These are phyloP conservation scores for Eupristina koningsbergeri DNA, from an alignment of 1,140 invertebrate species.

Conservation along the genomic window DNA sequence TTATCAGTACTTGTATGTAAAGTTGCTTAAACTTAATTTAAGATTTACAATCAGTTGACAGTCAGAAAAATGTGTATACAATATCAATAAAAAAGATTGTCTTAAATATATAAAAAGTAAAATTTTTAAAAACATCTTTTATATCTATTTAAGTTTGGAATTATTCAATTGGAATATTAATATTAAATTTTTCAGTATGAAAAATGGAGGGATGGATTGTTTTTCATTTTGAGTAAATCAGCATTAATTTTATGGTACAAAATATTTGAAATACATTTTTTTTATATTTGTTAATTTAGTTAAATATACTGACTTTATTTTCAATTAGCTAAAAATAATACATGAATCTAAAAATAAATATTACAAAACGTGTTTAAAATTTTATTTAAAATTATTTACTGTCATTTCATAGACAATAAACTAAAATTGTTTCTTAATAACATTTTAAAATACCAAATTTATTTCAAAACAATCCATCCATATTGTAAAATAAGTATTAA, in stretches of 20 bases:
- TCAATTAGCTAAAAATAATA: neutral
- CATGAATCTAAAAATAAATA: neutral
- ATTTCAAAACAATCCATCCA: constrained; percentile 25
- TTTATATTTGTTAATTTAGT: neutral
- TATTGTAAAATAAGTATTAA: constrained; percentile 27
- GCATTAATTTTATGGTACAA: neutral
- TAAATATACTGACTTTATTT: neutral
- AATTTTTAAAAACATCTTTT: constrained; percentile 41
- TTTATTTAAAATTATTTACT: too few relatives aligned
- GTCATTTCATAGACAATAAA: neutral
- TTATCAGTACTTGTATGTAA: constrained; percentile 7
- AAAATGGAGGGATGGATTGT: constrained; percentile 30
- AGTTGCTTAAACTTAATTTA: constrained; percentile 34
- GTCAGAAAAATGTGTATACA: constrained; percentile 36
- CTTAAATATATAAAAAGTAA: constrained; percentile 44
- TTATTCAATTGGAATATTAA: constrained; percentile 37
- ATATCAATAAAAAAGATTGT: constrained; percentile 43
- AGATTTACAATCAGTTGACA: constrained; percentile 19
- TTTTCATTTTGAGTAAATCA: neutral
- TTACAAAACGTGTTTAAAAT: neutral
- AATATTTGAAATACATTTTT: neutral
- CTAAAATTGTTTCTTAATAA: neutral
- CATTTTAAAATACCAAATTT: neutral
- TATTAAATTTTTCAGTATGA: constrained; percentile 9
- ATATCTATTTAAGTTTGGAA: constrained; percentile 43